Evolutionary conservation across 2,113 vertebrate species (phyloP).

Genomic region (Ciconia boyciana): DNA sequence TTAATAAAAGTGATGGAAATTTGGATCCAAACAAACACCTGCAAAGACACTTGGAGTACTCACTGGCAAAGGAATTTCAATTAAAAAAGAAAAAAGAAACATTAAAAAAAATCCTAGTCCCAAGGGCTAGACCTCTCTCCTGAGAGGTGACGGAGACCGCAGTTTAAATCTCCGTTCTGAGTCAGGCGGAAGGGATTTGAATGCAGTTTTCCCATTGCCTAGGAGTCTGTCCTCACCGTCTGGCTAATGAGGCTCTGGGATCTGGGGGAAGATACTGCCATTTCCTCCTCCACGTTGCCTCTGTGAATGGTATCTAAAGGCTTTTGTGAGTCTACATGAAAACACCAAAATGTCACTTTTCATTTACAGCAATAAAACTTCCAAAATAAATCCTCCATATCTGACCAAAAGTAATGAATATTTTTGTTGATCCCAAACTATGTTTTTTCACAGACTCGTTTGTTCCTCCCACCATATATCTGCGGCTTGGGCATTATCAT

Average conservation of each 20-base stretch:
- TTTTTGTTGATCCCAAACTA: neutral
- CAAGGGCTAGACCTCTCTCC: neutral
- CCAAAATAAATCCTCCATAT: neutral
- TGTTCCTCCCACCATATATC: neutral
- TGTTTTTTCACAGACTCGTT: neutral
- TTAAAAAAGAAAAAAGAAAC: neutral
- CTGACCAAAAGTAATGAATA: neutral
- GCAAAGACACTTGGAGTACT: neutral
- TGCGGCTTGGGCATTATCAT: neutral
- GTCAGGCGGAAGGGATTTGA: neutral
- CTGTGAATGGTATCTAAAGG: neutral
- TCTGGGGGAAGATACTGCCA: neutral
- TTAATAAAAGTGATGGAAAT: neutral
- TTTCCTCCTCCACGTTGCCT: neutral
- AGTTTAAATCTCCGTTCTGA: neutral
- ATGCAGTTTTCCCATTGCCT: neutral
- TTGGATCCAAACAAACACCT: neutral
- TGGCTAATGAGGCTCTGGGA: neutral
- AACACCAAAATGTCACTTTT: neutral
- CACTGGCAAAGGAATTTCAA: neutral
- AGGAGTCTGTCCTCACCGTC: neutral
- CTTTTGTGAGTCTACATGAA: neutral
- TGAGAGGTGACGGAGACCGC: fast-evolving
- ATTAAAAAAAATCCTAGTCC: neutral
- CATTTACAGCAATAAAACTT: neutral